Percentiles rank a stretch among this genome's conserved stretches.
Conservation (phyloP, 2,888 invertebrate genomes). For the Noctua comes region DNA sequence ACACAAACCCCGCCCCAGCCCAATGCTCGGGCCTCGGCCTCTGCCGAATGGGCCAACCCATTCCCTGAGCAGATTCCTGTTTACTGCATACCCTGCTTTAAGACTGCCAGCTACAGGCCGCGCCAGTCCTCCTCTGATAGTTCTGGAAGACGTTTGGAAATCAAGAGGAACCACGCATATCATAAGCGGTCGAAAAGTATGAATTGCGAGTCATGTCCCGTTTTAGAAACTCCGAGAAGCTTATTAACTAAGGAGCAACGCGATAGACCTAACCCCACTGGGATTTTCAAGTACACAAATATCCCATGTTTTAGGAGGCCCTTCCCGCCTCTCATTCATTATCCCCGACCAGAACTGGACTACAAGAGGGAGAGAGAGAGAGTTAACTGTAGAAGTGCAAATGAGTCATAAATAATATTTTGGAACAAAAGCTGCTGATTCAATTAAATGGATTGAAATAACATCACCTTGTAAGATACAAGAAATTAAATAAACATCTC, state of each 20-base stretch:
- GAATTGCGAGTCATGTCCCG: slow-evolving; percentile 50
- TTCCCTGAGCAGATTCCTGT: slow-evolving; percentile 1
- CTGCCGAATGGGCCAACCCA: background rate
- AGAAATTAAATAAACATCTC: slow-evolving; percentile 66
- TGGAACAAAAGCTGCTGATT: slow-evolving; percentile 49
- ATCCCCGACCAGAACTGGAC: background rate
- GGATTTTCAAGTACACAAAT: slow-evolving; percentile 66
- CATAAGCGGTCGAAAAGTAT: slow-evolving; percentile 33
- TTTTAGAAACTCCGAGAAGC: slow-evolving; percentile 65
- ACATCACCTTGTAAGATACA: slow-evolving; percentile 27
- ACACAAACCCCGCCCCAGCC: slow-evolving; percentile 39
- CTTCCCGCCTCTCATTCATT: slow-evolving; percentile 54
- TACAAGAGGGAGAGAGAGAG: slow-evolving; percentile 1
- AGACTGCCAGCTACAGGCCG: background rate
- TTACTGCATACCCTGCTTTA: slow-evolving; percentile 26
- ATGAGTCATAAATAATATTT: background rate
- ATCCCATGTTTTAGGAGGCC: slow-evolving; percentile 70
- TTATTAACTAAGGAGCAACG: slow-evolving; percentile 69
- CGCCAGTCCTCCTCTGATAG: slow-evolving; percentile 7
- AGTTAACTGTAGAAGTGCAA: background rate
- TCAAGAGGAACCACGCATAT: slow-evolving; percentile 45
- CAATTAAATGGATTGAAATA: slow-evolving; percentile 27
- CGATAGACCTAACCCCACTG: slow-evolving; percentile 68
- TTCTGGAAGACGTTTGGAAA: slow-evolving; percentile 22
- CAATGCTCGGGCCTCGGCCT: background rate